phyloP scores from a whole-genome alignment of 2,113 vertebrate genomes.

The Hucho hucho region DNA sequence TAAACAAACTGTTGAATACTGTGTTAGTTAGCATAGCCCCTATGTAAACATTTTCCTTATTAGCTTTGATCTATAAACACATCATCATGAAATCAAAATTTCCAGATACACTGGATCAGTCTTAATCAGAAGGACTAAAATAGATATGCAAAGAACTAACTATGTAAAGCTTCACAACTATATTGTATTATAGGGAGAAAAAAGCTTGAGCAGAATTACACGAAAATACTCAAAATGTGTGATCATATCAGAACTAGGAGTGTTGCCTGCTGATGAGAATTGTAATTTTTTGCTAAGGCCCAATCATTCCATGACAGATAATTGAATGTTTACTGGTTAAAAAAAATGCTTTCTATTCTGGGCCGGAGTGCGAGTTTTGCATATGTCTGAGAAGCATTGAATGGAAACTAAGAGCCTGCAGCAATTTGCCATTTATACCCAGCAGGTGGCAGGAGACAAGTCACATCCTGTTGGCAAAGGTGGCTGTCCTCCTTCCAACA shows the following conservation, averaged over 20 bases:
- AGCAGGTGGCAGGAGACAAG: slow-evolving; percentile 42
- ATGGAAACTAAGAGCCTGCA: slow-evolving; percentile 8
- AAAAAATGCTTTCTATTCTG: slow-evolving; percentile 19
- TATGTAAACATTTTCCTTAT: background rate
- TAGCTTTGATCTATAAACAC: too few relatives aligned
- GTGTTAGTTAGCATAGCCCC: background rate
- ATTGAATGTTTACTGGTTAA: slow-evolving; percentile 19
- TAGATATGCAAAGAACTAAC: too few relatives aligned
- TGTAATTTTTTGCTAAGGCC: too few relatives aligned
- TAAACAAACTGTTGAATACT: background rate
- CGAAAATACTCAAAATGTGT: too few relatives aligned
- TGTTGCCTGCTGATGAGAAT: too few relatives aligned
- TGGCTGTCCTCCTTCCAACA: slow-evolving; percentile 13
- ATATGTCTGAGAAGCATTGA: slow-evolving; percentile 20
- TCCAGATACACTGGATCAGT: too few relatives aligned
- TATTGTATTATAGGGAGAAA: too few relatives aligned
- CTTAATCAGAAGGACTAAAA: too few relatives aligned
- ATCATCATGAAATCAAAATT: too few relatives aligned
- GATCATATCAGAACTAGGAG: too few relatives aligned
- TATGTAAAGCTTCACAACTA: too few relatives aligned
- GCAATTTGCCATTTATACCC: slow-evolving; percentile 29
- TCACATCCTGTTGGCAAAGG: slow-evolving; percentile 36
- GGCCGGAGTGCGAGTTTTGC: background rate
- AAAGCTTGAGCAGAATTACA: too few relatives aligned
- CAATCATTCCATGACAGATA: slow-evolving; percentile 25